These are phyloP conservation scores for Neomicropteryx cornuta DNA, from an alignment of 1,140 invertebrate species.

Conservation along the genomic window DNA sequence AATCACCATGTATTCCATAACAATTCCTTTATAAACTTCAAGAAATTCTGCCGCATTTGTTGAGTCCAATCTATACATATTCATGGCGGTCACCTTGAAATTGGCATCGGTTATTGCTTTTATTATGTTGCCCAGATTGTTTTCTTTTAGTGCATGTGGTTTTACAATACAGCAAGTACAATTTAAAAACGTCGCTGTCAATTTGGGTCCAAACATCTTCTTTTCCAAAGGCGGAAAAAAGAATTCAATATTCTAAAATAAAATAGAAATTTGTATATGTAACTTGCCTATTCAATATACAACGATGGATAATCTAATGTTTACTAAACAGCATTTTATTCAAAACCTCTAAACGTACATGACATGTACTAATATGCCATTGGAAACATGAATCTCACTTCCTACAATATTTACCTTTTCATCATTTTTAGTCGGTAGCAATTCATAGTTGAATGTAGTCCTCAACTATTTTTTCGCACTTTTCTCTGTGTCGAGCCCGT, in stretches of 20 bases:
- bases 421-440: slow-evolving; percentile 11
- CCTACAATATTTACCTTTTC: neutral
- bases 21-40: slow-evolving; percentile 87
- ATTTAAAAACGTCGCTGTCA: slow-evolving; percentile 48
- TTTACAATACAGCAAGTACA: slow-evolving; percentile 83
- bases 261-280: slow-evolving; percentile 2
- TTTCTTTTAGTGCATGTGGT: slow-evolving; percentile 76
- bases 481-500: too few species aligned
- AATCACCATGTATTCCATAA: slow-evolving; percentile 67
- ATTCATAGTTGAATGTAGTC: too few species aligned
- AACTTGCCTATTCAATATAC: too few species aligned
- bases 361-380: neutral
- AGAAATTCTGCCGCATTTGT: slow-evolving; percentile 82
- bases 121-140: slow-evolving; percentile 59
- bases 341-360: slow-evolving; percentile 1
- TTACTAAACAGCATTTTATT: neutral
- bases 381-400: slow-evolving; percentile 2
- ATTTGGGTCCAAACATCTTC: slow-evolving; percentile 32
- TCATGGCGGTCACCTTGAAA: slow-evolving; percentile 68
- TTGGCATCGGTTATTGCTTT: slow-evolving; percentile 59
- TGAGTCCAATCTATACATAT: slow-evolving; percentile 67
- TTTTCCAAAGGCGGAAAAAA: slow-evolving; percentile 50
- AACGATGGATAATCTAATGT: neutral
- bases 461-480: too few species aligned
- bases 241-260: slow-evolving; percentile 48